These are phyloP conservation scores for Chrysolina americana DNA, from an alignment of 2,888 invertebrate genomes.

Conservation along the genomic window DNA sequence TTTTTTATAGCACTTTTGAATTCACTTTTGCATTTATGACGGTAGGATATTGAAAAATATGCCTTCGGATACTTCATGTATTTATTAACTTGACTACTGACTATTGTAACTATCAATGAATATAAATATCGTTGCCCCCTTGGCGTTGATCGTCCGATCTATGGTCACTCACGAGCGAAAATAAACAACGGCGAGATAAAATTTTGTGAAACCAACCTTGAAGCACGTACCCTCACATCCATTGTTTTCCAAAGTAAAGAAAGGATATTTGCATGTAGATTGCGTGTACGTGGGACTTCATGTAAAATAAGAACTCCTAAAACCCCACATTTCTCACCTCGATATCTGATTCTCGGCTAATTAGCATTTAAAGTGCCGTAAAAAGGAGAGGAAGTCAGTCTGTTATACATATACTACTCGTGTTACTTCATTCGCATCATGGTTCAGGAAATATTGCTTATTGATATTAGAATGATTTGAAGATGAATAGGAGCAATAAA, in stretches of 20 bases:
- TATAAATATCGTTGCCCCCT: neutral
- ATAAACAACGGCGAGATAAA: neutral
- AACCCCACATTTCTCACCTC: constrained; percentile 42
- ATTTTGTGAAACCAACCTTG: constrained; percentile 31
- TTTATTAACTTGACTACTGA: too few species aligned
- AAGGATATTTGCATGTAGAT: constrained; percentile 49
- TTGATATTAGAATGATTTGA: too few species aligned
- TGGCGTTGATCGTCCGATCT: neutral
- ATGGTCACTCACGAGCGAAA: constrained; percentile 5
- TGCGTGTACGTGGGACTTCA: constrained; percentile 42
- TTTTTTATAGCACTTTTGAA: too few species aligned
- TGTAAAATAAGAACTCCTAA: constrained; percentile 44
- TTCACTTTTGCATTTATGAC: too few species aligned
- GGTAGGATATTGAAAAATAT: too few species aligned
- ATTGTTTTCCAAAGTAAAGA: constrained; percentile 42
- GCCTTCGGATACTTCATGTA: too few species aligned
- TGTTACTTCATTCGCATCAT: constrained; percentile 3
- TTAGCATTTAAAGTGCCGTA: constrained; percentile 47
- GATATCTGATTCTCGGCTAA: constrained; percentile 46
- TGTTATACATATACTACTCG: too few species aligned
- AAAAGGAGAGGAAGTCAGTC: neutral
- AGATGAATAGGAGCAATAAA: too few species aligned
- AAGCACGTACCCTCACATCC: constrained; percentile 34
- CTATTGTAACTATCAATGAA: too few species aligned
- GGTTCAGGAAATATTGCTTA: neutral